Percentiles rank a stretch among this genome's conserved stretches.
Evolutionary conservation across 2,888 invertebrate species (phyloP).

Genomic region (Lepidocyrtinus sp.): DNA sequence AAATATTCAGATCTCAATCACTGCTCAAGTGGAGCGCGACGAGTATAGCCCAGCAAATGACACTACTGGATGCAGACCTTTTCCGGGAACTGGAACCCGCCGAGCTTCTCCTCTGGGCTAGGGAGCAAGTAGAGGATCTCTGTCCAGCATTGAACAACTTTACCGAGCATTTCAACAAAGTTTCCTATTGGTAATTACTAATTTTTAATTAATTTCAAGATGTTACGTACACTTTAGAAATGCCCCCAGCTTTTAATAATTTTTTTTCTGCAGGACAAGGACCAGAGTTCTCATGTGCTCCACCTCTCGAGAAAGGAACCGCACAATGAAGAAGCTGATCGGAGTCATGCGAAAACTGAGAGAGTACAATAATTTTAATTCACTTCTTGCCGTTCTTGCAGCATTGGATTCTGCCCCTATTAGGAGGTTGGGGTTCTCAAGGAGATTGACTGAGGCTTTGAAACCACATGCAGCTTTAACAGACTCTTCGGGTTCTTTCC

Average conservation of each 20-base stretch:
- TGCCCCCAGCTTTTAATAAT: not conserved
- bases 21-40: constrained; percentile 94
- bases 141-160: constrained; percentile 97
- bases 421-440: constrained; percentile 92
- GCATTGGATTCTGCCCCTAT: constrained; percentile 97
- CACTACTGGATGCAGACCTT: constrained; percentile 92
- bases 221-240: not conserved
- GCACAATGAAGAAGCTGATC: constrained; percentile 94
- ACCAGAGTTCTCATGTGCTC: constrained; percentile 92
- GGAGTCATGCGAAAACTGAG: constrained; percentile 98
- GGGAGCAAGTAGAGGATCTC: constrained; percentile 96
- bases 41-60: constrained; percentile 98
- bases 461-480: constrained; percentile 96
- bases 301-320: constrained; percentile 96
- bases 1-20: constrained; percentile 75
- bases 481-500: constrained; percentile 97
- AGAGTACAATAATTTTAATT: constrained; percentile 98
- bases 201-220: constrained; percentile 29
- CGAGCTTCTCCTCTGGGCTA: constrained; percentile 95
- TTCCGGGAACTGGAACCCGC: constrained; percentile 98
- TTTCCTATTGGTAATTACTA: constrained; percentile 97
- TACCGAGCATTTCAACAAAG: constrained; percentile 99
- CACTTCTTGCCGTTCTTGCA: constrained; percentile 95
- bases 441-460: constrained; percentile 90
- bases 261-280: constrained; percentile 78